Evolutionary conservation across 2,888 invertebrate species (phyloP).

Genomic region (Caenorhabditis auriculariae): DNA sequence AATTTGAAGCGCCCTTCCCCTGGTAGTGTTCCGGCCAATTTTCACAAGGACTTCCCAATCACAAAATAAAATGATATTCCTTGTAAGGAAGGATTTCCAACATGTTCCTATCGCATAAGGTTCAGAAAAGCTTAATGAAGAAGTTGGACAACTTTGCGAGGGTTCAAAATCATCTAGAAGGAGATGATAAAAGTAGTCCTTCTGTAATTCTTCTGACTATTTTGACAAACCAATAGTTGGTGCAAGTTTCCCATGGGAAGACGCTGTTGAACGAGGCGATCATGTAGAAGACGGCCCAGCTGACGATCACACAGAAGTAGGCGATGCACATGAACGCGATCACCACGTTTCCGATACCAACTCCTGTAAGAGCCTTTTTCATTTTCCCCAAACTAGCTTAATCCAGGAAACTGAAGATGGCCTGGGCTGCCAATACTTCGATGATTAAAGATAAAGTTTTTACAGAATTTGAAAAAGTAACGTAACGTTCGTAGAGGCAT

Average conservation of each 20-base stretch:
- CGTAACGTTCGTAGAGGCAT: no score
- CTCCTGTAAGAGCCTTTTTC: constrained; percentile 46
- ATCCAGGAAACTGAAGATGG: neutral
- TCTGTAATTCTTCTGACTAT: neutral
- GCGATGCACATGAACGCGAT: constrained; percentile 63
- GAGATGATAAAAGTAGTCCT: no score
- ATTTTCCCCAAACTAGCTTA: neutral
- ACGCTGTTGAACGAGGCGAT: constrained; percentile 52
- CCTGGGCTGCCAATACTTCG: neutral
- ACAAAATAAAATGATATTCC: no score
- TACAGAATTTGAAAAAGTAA: no score
- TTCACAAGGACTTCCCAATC: no score
- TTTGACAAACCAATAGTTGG: constrained; percentile 50
- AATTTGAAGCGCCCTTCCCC: no score
- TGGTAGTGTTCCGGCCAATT: no score
- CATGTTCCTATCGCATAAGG: neutral
- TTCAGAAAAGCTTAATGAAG: no score
- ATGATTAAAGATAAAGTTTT: neutral
- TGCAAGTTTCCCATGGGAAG: constrained; percentile 63
- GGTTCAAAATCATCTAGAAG: no score
- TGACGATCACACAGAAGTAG: constrained; percentile 63
- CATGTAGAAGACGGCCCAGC: constrained; percentile 64
- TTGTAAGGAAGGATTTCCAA: neutral
- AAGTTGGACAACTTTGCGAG: no score
- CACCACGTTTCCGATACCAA: constrained; percentile 63